A percentile compares a stretch with the other conserved stretches of the same genome.
These are phyloP conservation scores for Oryzias celebensis DNA, from an alignment of 2,113 vertebrate genomes.

Conservation along the genomic window DNA sequence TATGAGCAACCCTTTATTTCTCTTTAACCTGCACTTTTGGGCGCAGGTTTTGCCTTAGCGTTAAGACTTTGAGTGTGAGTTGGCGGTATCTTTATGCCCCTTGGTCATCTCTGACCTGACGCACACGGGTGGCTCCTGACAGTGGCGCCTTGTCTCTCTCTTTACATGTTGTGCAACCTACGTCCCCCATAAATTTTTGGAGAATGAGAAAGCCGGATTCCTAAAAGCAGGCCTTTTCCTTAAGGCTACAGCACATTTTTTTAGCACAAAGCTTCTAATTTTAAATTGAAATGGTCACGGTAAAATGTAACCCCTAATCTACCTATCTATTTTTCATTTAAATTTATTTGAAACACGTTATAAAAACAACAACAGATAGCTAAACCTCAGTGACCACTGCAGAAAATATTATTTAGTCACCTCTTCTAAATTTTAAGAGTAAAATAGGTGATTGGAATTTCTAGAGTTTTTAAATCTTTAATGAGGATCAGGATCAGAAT, in stretches of 20 bases:
- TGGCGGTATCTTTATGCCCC: background rate
- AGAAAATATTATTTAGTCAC: too few relatives aligned
- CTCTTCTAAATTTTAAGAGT: too few relatives aligned
- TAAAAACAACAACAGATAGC: too few relatives aligned
- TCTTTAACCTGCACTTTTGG: background rate
- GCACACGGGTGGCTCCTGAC: constrained; percentile 21
- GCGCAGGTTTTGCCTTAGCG: background rate
- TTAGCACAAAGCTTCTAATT: background rate
- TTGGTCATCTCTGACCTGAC: constrained; percentile 15
- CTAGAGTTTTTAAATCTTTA: too few relatives aligned
- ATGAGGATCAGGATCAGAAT: too few relatives aligned
- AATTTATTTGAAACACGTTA: too few relatives aligned
- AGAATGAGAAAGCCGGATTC: constrained; percentile 7
- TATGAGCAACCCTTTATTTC: background rate
- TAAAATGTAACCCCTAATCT: too few relatives aligned
- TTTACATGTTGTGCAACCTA: constrained; percentile 41
- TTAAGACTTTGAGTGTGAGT: background rate
- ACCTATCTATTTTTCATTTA: too few relatives aligned
- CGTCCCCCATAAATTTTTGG: constrained; percentile 29
- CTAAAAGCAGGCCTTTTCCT: background rate
- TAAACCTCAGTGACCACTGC: too few relatives aligned
- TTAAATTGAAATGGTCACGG: too few relatives aligned
- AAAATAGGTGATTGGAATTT: too few relatives aligned
- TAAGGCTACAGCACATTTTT: background rate
- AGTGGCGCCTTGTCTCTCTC: constrained; percentile 40